Conservation (phyloP, 2,797 vertebrate species). For the Sardinella longiceps region DNA sequence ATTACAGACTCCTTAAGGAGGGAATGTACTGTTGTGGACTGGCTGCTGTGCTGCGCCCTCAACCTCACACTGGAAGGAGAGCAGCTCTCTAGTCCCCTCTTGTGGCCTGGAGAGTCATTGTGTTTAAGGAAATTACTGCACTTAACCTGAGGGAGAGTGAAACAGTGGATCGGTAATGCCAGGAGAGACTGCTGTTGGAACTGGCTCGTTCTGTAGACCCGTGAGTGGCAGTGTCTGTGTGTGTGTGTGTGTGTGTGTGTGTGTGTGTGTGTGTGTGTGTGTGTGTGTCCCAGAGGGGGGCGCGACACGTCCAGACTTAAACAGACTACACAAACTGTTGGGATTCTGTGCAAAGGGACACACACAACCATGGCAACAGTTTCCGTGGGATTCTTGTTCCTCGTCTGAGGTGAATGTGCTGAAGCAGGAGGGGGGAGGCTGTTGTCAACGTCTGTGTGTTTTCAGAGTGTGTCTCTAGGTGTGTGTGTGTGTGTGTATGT, state of each 20-base stretch:
- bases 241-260: too few relatives aligned
- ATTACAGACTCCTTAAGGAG: not conserved
- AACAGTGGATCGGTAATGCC: not conserved
- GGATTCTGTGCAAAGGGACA: conserved; percentile 32
- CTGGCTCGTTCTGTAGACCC: not conserved
- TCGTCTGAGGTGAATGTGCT: conserved; percentile 65
- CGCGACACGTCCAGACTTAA: not conserved
- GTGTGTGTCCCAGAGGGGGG: not conserved
- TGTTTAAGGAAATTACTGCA: conserved; percentile 14
- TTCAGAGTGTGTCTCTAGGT: conserved; percentile 41
- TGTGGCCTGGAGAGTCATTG: not conserved
- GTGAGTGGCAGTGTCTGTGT: not conserved
- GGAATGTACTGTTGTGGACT: not conserved
- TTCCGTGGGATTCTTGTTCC: conserved; percentile 46
- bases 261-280: too few relatives aligned
- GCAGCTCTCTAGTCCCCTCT: not conserved
- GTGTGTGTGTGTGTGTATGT: conserved; percentile 37
- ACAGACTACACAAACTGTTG: conserved; percentile 23
- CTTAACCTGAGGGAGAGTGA: not conserved
- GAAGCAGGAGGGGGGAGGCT: conserved; percentile 49
- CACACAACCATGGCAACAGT: conserved; percentile 22
- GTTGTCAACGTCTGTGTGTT: conserved; percentile 48
- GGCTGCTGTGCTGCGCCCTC: not conserved
- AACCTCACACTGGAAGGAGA: not conserved
- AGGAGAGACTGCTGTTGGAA: not conserved